phyloP scores from a whole-genome alignment of 2,797 vertebrate species.

The Zalophus californianus region DNA sequence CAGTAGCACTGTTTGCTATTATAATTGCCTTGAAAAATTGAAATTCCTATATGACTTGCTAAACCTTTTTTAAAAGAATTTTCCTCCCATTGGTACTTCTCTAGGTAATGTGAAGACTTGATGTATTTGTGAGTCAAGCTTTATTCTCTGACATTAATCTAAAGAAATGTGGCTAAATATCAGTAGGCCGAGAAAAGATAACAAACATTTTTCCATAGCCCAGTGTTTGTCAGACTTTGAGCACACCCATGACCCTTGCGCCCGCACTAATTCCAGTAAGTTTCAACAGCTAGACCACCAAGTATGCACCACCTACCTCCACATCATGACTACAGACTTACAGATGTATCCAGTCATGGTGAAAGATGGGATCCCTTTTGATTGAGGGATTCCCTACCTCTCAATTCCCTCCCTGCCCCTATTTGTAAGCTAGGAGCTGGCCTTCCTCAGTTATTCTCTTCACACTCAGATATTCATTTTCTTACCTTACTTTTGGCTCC shows the following conservation, averaged over 20 bases:
- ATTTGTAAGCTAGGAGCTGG: neutral
- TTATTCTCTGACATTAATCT: constrained; percentile 22
- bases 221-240: neutral
- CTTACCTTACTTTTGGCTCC: neutral
- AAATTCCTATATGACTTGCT: neutral
- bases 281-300: neutral
- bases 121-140: neutral
- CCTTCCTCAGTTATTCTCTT: neutral
- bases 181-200: neutral
- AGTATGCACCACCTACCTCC: neutral
- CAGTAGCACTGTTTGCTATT: neutral
- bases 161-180: neutral
- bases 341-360: neutral
- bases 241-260: neutral
- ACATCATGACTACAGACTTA: neutral
- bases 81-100: neutral
- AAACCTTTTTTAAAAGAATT: neutral
- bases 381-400: neutral
- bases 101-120: neutral
- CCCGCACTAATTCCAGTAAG: neutral
- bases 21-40: constrained; percentile 37
- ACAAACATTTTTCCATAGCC: neutral
- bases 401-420: neutral
- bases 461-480: constrained; percentile 7
- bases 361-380: neutral